Evolutionary conservation across 2,797 vertebrate genomes (phyloP).

Genomic region (Uromys caudimaculatus): DNA sequence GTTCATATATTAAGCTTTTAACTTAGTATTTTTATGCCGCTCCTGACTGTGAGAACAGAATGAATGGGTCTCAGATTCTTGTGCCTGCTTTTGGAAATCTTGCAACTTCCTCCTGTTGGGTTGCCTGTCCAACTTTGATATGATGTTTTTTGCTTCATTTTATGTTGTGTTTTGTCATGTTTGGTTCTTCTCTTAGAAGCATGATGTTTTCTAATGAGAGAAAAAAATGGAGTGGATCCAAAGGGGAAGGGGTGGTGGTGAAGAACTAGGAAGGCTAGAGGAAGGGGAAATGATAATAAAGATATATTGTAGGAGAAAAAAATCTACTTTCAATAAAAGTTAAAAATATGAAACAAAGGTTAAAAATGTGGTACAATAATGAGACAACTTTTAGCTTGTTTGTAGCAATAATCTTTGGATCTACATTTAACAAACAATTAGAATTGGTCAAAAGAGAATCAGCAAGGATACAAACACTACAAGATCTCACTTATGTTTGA

Average conservation of each 20-base stretch:
- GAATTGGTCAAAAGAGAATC: constrained; percentile 19
- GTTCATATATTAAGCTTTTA: background rate
- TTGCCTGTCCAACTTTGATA: background rate
- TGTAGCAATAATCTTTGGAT: background rate
- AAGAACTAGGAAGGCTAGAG: background rate
- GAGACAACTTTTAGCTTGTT: background rate
- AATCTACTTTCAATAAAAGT: background rate
- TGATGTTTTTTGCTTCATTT: background rate
- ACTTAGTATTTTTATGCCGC: too few species aligned
- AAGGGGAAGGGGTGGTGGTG: background rate
- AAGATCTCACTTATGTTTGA: background rate
- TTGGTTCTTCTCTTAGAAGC: background rate
- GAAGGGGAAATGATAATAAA: background rate
- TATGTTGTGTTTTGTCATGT: background rate
- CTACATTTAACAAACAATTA: constrained; percentile 4
- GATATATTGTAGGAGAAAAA: background rate
- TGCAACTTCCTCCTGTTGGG: background rate
- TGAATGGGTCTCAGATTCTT: background rate
- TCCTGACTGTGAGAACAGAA: background rate
- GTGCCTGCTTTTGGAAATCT: background rate
- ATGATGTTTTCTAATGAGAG: background rate
- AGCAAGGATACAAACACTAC: background rate
- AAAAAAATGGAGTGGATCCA: background rate
- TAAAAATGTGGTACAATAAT: background rate
- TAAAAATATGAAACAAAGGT: background rate